Evolutionary conservation across 1,140 invertebrate species (phyloP).

Genomic region (Plutomurus gul): DNA sequence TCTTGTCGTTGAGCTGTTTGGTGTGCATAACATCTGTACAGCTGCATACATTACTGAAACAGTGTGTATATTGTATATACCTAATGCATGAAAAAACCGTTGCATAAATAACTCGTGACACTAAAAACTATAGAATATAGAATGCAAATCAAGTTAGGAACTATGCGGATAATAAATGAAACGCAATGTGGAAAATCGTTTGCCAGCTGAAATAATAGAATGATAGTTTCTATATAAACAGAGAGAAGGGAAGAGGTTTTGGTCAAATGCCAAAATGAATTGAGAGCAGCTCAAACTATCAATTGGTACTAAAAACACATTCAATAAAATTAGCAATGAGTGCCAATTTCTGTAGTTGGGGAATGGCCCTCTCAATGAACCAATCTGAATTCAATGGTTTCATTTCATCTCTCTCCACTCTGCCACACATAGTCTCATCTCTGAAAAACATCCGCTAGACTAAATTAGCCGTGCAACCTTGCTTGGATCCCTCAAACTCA

Average conservation of each 20-base stretch:
- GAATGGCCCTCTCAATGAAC: constrained; percentile 10
- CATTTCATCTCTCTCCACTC: neutral
- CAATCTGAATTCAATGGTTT: constrained; percentile 3
- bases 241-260: neutral
- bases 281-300: constrained; percentile 1
- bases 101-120: too few relatives aligned
- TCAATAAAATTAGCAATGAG: constrained; percentile 14
- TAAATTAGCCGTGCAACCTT: neutral
- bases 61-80: too few relatives aligned
- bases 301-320: neutral
- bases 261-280: constrained; percentile 16
- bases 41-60: too few relatives aligned
- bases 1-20: too few relatives aligned
- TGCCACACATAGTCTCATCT: neutral
- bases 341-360: constrained; percentile 17
- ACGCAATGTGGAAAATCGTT: neutral
- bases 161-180: too few relatives aligned
- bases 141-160: too few relatives aligned
- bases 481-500: too few relatives aligned
- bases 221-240: neutral
- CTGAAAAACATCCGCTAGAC: neutral
- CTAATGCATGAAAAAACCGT: too few relatives aligned
- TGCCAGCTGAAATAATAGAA: neutral
- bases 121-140: too few relatives aligned
- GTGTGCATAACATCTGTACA: too few relatives aligned